These are phyloP conservation scores for Stegodyphus dumicola DNA, from an alignment of 1,140 invertebrate species.

Conservation along the genomic window DNA sequence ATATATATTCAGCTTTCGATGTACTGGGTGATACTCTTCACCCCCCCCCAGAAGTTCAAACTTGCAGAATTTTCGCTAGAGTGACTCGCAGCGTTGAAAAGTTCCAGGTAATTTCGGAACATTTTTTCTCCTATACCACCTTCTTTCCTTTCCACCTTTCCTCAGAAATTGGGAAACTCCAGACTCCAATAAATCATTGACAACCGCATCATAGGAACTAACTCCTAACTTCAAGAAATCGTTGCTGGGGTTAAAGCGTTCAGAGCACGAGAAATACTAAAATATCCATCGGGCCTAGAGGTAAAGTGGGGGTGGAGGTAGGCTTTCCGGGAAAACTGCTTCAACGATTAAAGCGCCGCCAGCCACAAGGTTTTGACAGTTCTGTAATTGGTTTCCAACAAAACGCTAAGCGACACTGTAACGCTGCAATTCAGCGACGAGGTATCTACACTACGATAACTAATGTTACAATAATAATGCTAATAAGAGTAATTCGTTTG, in stretches of 20 bases:
- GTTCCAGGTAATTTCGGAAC: no score
- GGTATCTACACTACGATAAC: neutral
- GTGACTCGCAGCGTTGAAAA: no score
- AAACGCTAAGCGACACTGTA: constrained; percentile 11
- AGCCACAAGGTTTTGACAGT: constrained; percentile 44
- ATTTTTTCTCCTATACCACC: no score
- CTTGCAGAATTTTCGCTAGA: no score
- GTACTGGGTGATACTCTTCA: no score
- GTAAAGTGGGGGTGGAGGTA: neutral
- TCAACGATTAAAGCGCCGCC: constrained; percentile 4
- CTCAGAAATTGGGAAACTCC: constrained; percentile 1
- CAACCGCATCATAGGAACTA: constrained; percentile 17
- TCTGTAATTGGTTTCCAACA: constrained; percentile 44
- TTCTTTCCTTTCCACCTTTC: neutral
- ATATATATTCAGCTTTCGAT: no score
- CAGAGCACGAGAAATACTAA: neutral
- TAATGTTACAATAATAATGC: neutral
- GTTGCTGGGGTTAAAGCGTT: constrained; percentile 21
- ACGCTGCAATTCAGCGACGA: neutral
- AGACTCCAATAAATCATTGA: constrained; percentile 29
- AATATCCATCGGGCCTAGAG: constrained; percentile 18
- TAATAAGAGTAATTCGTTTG: neutral
- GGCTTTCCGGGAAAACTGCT: neutral
- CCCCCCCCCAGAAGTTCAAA: no score
- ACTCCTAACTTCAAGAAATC: constrained; percentile 17